Evolutionary conservation across 2,797 vertebrate genomes (phyloP).

Genomic region (Manis pentadactyla): DNA sequence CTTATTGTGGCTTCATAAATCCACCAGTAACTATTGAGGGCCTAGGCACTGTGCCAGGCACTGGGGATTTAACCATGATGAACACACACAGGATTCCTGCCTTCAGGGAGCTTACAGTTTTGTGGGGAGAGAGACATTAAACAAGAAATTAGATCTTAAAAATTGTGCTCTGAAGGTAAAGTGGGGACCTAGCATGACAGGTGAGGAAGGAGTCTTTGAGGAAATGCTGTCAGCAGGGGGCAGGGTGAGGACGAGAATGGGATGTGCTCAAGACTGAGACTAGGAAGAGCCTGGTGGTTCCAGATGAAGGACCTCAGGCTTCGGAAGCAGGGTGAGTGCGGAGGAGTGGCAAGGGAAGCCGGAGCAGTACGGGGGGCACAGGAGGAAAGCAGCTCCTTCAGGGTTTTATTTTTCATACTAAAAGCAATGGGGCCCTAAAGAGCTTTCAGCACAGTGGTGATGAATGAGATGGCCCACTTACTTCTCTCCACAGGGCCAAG

Average conservation of each 20-base stretch:
- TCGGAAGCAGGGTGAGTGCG: fast-evolving
- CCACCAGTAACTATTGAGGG: background rate
- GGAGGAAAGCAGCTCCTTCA: background rate
- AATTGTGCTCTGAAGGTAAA: background rate
- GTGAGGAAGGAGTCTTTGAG: background rate
- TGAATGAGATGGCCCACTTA: background rate
- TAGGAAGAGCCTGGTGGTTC: background rate
- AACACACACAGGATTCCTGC: background rate
- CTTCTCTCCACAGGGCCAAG: background rate
- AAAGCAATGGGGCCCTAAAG: background rate
- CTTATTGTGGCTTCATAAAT: background rate
- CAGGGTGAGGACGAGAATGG: background rate
- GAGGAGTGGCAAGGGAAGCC: fast-evolving
- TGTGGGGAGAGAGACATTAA: background rate
- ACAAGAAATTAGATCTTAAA: background rate
- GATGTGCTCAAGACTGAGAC: fast-evolving
- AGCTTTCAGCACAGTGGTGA: background rate
- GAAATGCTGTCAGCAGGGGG: background rate
- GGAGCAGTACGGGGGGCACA: fast-evolving
- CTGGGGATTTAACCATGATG: background rate
- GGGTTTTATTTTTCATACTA: background rate
- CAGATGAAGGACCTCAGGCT: fast-evolving
- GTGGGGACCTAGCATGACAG: fast-evolving
- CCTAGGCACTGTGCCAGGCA: fast-evolving
- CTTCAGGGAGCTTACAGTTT: background rate